Base-by-base conservation (phyloP, 2,113 vertebrate species). In the Sapayoa aenigma region DNA sequence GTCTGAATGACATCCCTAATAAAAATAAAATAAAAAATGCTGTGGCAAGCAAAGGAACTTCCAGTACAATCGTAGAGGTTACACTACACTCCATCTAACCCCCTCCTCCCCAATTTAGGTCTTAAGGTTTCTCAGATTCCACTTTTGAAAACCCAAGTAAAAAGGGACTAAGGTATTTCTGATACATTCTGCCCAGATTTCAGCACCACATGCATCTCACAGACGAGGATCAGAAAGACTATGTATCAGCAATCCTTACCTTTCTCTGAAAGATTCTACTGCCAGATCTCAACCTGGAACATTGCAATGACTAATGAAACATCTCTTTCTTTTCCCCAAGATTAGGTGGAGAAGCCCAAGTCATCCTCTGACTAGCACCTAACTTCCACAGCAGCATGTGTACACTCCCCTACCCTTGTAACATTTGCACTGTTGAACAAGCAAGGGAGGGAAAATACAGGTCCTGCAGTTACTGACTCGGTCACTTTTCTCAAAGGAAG, bases 401-500 rank as follows among this genome's bases (percentile, higher is more conserved):
- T 21, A 28, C 25, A 20, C 52, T 79, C 63, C 52, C 21, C 75
- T 83, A 59, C n/a, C 22, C 23, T 53, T 74, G 12, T 53, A 90
- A 65, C 6, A 4, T 24, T 18, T 62, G 35, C 62, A 59, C 41
- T 52, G 12, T 4, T 41, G 22, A 90, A 84, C 20, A 68, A 35
- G 87, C 62, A 94, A 84, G n/a, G 49, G 41, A 78, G 41, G 19
- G 33, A 84, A 60, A 81, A 59, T 4, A 68, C 14, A 50, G 13
- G 53, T 73, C 87, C 65, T 78, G 3, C 59, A 90, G 72, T 80
- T 47, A 60, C 56, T 62, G 37, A 83, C 60, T 49, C 58, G 35
- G 65, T 37, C 47, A 49, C 41, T 96, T 55, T 67, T 80, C 82
- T 93, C 71, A 90, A 78, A 92, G 95, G 93, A 96, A 96, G 95